A percentile compares a stretch with the other conserved stretches of the same genome.
phyloP scores from a whole-genome alignment of 2,888 invertebrate genomes.

The Choristoneura rosaceana region DNA sequence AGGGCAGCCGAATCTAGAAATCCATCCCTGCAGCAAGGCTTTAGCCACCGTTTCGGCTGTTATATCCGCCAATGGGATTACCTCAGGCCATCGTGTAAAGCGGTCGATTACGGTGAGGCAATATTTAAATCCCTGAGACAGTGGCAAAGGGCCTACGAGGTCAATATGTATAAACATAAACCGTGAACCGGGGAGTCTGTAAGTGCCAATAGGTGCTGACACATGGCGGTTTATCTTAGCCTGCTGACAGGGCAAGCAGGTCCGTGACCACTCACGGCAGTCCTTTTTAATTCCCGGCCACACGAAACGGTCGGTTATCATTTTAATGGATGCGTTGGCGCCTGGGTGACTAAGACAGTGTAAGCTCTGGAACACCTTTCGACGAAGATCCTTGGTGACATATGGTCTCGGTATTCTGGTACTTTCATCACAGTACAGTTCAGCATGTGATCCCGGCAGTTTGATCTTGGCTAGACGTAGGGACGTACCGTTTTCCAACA shows the following conservation, averaged over 20 bases:
- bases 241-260: constrained; percentile 57
- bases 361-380: constrained; percentile 5
- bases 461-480: neutral
- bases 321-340: constrained; percentile 14
- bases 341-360: constrained; percentile 25
- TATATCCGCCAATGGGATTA: neutral
- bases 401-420: neutral
- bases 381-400: neutral
- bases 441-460: neutral
- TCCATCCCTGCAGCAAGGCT: neutral
- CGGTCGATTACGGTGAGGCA: neutral
- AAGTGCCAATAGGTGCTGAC: constrained; percentile 47
- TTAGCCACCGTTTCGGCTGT: neutral
- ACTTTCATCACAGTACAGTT: neutral
- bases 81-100: neutral
- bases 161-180: neutral
- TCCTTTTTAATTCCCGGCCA: constrained; percentile 62
- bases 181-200: too few relatives aligned
- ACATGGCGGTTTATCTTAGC: constrained; percentile 56
- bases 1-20: neutral
- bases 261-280: constrained; percentile 53
- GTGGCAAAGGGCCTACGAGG: neutral
- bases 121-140: neutral
- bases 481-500: neutral
- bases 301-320: constrained; percentile 57